Evolutionary conservation across 2,797 vertebrate species (phyloP), one percentile per base, ranked within the genome.

Genomic region (Pangasius sanitwongsei): DNA sequence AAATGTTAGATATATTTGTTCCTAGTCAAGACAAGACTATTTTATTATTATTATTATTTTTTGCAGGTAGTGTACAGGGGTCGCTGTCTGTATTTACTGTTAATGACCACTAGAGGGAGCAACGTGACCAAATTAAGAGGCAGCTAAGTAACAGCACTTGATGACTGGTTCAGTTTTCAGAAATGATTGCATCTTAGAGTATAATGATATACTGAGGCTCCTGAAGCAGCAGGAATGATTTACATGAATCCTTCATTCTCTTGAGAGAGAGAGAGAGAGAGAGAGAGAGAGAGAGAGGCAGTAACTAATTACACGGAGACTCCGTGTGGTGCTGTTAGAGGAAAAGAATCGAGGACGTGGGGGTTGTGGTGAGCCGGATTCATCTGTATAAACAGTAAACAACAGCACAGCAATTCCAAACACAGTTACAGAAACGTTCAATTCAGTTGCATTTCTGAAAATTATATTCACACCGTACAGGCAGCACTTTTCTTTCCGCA

Each of bases 21-120:
- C 15, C 12, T 31, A 20, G 55, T 55, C 0, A 57, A 4, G 0
- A 15, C 44, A 8, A 48, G 7, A 48, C 44, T 23, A 18, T 16
- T 70, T n/a, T 44, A 44, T 44, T 44, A 1, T 1, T 11, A 7
- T 41, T 6, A 0, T 12, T 18, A 2, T 7, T 28, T 44, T 75
- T 1, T 48, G 72, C 37, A 48, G 41, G 72, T 25, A 5, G 23
- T 20, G 16, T 37, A 37, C 72, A 44, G 74, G 34, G 0, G 15
- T 13, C 4, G 2, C 7, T 55, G 15, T 11, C 0, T 84, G 83
- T 31, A 20, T 1, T 31, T 31, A 18, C 41, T 1, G 2, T 31
- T 11, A 67, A 16, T 84, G 25, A 67, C 61, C 83, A 50, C 83
- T 69, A 84, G 83, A 23, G 44, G 61, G 83, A 12, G 83, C 61